phyloP scores from a whole-genome alignment of 2,888 invertebrate species.

The Dryocosmus kuriphilus region DNA sequence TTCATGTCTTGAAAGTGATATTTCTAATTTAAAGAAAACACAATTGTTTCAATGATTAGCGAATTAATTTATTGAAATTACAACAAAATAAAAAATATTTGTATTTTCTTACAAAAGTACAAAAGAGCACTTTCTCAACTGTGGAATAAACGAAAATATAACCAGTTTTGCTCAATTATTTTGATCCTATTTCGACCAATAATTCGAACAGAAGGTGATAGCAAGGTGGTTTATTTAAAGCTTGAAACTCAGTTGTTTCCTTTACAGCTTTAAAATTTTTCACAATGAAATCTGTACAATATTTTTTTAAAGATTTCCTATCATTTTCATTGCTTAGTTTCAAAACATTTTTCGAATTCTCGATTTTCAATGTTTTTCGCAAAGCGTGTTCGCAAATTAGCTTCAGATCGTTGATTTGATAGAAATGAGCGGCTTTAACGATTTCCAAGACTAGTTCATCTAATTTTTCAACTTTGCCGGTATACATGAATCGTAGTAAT shows the following conservation, averaged over 20 bases:
- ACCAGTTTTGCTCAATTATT: no score
- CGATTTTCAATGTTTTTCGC: not conserved
- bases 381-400: not conserved
- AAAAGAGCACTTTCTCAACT: no score
- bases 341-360: no score
- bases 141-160: no score
- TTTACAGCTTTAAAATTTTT: not conserved
- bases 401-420: not conserved
- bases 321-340: not conserved
- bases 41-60: no score
- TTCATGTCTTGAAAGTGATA: no score
- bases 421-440: no score
- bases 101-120: no score
- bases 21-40: no score
- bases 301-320: not conserved
- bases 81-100: no score
- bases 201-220: not conserved
- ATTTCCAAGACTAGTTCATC: not conserved
- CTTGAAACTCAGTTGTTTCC: not conserved
- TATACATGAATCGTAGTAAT: conserved; percentile 33
- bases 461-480: conserved; percentile 29
- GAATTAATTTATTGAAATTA: no score
- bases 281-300: not conserved
- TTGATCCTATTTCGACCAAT: not conserved
- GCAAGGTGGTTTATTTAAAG: not conserved